Evolutionary conservation across 2,797 vertebrate species (phyloP).

Genomic region (Hybognathus amarus): DNA sequence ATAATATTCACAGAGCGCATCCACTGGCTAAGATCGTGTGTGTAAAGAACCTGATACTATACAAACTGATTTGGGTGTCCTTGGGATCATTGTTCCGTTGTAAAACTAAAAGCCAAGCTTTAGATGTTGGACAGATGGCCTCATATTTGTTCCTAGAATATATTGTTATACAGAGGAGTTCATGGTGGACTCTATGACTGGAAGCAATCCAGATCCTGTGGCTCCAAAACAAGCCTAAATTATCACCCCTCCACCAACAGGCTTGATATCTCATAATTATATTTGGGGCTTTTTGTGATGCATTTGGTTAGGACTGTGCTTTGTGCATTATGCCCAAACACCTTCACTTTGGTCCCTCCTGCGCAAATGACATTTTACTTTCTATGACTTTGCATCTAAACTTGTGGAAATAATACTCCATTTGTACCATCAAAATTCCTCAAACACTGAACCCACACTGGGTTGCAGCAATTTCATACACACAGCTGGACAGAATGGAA

Average conservation of each 20-base stretch:
- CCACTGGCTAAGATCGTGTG: too few species aligned
- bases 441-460: neutral
- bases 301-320: neutral
- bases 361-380: neutral
- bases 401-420: constrained; percentile 5
- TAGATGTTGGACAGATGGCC: neutral
- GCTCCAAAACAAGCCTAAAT: neutral
- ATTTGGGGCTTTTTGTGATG: neutral
- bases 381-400: neutral
- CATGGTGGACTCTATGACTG: neutral
- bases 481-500: neutral
- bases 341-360: neutral
- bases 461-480: neutral
- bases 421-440: constrained; percentile 16
- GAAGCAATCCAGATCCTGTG: neutral
- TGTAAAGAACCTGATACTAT: too few species aligned
- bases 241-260: neutral
- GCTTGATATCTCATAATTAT: neutral
- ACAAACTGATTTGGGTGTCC: too few species aligned
- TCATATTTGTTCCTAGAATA: neutral
- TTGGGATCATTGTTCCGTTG: neutral
- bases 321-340: neutral
- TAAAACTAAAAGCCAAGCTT: neutral
- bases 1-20: too few species aligned
- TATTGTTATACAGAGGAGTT: neutral